Percentiles rank a stretch among this genome's conserved stretches.
phyloP scores from a whole-genome alignment of 1,140 invertebrate species.

The Planococcus citri region DNA sequence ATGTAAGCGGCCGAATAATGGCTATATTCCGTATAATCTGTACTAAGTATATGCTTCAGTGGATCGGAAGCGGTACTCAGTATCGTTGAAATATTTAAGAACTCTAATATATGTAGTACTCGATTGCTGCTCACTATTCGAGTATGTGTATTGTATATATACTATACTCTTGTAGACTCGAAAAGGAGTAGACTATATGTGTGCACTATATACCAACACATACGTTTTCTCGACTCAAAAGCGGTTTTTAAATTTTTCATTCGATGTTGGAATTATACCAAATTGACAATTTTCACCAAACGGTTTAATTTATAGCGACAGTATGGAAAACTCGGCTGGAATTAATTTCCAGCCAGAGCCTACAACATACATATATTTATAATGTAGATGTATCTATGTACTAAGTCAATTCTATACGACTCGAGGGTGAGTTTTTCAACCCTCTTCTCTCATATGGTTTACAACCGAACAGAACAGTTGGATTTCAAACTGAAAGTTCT shows the following conservation, averaged over 20 bases:
- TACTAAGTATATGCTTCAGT: neutral
- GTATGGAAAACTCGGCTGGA: no score
- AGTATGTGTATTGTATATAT: no score
- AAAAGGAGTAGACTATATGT: no score
- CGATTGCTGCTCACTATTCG: neutral
- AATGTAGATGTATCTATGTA: no score
- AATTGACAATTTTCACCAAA: constrained; percentile 8
- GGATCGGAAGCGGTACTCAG: neutral
- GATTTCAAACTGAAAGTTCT: neutral
- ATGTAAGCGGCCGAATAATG: neutral
- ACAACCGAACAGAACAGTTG: no score
- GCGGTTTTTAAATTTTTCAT: neutral
- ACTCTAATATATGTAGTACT: neutral
- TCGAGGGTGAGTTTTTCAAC: no score
- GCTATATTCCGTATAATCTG: neutral
- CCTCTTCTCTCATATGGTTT: no score
- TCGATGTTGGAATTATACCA: neutral
- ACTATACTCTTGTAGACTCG: no score
- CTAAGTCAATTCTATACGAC: no score
- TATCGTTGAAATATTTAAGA: neutral
- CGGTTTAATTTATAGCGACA: neutral
- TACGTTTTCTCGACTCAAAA: neutral
- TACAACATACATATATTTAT: no score
- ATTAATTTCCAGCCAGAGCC: no score
- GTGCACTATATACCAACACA: no score